Evolutionary conservation across 2,888 invertebrate species (phyloP), one percentile per base, ranked within the genome.

Genomic region (Portevinia maculata): DNA sequence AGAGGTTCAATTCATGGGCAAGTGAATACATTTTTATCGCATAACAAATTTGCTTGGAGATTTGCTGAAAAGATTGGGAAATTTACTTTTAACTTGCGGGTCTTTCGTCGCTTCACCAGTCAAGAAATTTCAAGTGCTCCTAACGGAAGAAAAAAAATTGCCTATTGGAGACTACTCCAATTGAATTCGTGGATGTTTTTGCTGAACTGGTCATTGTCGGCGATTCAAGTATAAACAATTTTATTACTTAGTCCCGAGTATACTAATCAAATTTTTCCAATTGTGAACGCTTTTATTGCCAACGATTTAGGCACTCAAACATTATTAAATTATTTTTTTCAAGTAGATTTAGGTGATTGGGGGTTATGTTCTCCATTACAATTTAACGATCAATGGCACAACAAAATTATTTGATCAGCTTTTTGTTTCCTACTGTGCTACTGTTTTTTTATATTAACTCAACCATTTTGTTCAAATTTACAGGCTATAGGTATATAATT

Each of bases 1-100:
- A 13, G 13, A 21, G 21, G 13, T 32, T 52, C 19, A 44, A 53
- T 41, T 15, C 13, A 7, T 19, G 9, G 44, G 3, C n/a, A 17
- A 28, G 32, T 46, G 19, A 60, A 44, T 34, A 13, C 44, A 37
- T 37, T 69, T 55, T 69, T 57, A 57, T 69, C 37, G 57, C 55
- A 65, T 37, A 48, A 48, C 57, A 57, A 57, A 69, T 67, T n/a
- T 67, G 34, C 34, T 34, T 17, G 15, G 46, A 28, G 32, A 50
- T 50, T 50, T 28, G 19, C 3, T 5, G 19, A 48, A 21, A 32
- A 48, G 24, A 15, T 7, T 64, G 48, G 11, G n/a, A 32, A 32
- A 11, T 34, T 48, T 48, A 39, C 21, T 50, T 64, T 64, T 37
- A 24, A n/a, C n/a, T n/a, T n/a, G 48, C 24, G 24, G 37, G 13